These are phyloP conservation scores for Puma concolor DNA, from an alignment of 2,113 vertebrate genomes.

Conservation along the genomic window DNA sequence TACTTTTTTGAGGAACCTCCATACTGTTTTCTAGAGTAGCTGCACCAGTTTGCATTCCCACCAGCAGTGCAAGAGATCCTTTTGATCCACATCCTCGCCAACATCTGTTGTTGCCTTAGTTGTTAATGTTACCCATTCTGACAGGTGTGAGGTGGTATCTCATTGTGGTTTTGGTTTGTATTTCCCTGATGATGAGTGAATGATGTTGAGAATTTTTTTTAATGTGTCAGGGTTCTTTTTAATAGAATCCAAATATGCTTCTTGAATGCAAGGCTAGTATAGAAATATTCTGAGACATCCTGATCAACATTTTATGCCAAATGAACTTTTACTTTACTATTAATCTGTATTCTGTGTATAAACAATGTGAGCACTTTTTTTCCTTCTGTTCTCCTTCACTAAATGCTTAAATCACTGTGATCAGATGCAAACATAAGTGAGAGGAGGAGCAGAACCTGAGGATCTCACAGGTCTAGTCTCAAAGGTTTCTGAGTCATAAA, in stretches of 20 bases:
- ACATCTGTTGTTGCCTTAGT: no score
- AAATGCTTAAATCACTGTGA: not conserved
- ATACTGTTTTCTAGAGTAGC: no score
- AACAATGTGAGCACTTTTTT: not conserved
- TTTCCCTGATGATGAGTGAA: no score
- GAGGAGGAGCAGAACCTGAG: not conserved
- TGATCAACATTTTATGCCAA: not conserved
- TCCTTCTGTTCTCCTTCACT: not conserved
- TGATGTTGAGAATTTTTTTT: no score
- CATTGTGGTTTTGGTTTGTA: no score
- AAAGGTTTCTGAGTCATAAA: not conserved
- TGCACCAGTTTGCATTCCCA: no score
- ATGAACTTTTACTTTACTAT: not conserved
- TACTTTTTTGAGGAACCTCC: no score
- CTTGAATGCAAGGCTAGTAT: not conserved
- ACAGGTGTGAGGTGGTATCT: no score
- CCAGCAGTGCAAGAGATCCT: no score
- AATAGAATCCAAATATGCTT: not conserved
- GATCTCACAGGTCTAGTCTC: not conserved
- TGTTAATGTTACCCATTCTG: no score
- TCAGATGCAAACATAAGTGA: not conserved
- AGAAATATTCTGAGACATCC: not conserved
- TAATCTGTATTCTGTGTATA: not conserved
- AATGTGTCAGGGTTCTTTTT: not conserved
- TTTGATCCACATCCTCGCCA: no score